Conservation (phyloP, 2,888 invertebrate species). For the Phoronis australis region DNA sequence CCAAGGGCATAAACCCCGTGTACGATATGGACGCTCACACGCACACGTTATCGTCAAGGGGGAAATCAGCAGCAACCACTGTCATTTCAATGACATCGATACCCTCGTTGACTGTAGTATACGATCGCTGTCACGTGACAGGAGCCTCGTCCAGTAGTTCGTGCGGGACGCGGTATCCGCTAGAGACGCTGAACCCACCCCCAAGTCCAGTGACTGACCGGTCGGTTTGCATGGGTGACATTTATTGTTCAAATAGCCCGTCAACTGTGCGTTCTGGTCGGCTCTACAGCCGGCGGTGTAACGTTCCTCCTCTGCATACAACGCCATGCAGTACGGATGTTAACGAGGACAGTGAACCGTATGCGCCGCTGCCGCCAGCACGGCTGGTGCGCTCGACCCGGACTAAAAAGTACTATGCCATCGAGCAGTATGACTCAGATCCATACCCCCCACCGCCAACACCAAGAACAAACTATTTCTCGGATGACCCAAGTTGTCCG, state of each 20-base stretch:
- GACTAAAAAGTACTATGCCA: constrained; percentile 22
- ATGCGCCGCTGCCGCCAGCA: constrained; percentile 25
- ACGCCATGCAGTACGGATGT: constrained; percentile 93
- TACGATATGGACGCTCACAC: background rate
- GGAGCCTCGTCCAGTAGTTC: constrained; percentile 68
- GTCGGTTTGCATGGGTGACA: constrained; percentile 42
- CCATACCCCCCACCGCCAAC: constrained; percentile 74
- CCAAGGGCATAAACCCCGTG: background rate
- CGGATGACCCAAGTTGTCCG: constrained; percentile 57
- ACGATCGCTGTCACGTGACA: constrained; percentile 65
- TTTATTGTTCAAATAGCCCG: constrained; percentile 39
- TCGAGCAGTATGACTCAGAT: constrained; percentile 64
- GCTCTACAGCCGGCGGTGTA: constrained; percentile 58
- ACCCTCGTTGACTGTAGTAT: constrained; percentile 29
- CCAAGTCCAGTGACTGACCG: constrained; percentile 72
- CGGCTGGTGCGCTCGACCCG: constrained; percentile 22
- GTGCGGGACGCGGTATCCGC: constrained; percentile 60
- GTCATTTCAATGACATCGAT: constrained; percentile 33
- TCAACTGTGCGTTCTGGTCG: constrained; percentile 60
- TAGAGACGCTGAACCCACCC: constrained; percentile 82
- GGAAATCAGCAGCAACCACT: constrained; percentile 32
- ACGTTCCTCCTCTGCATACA: constrained; percentile 74
- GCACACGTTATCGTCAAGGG: constrained; percentile 22
- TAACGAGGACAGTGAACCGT: constrained; percentile 63
- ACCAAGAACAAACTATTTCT: constrained; percentile 70